Conservation (phyloP, 2,113 vertebrate species). For the Parotia lawesii region DNA sequence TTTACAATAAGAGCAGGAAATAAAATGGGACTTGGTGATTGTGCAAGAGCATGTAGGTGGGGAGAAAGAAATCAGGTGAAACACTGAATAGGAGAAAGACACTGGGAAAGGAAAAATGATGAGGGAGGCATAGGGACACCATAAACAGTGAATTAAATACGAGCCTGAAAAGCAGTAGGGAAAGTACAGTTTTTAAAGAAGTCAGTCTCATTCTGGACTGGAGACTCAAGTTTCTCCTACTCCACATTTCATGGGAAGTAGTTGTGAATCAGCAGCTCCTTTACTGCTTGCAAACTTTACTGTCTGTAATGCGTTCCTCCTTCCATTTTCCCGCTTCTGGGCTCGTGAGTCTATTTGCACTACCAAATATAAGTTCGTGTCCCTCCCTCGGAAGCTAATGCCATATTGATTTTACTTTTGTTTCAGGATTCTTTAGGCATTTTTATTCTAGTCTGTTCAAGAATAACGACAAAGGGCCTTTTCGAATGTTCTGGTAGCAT, state of each 20-base stretch:
- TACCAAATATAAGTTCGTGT: neutral
- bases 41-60: neutral
- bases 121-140: neutral
- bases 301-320: neutral
- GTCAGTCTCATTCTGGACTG: neutral
- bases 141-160: neutral
- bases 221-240: neutral
- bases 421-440: neutral
- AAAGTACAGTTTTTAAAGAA: neutral
- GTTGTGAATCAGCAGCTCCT: neutral
- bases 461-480: neutral
- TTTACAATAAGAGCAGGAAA: neutral
- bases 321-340: neutral
- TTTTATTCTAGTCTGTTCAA: neutral
- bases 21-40: neutral
- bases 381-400: neutral
- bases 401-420: neutral
- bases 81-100: neutral
- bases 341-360: neutral
- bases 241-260: neutral
- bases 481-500: neutral
- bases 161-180: neutral
- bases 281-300: neutral
- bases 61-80: neutral
- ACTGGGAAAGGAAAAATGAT: neutral